Conservation (phyloP, 35 echinoderm and acorn worm species). For the Hemicentrotus pulcherrimus region DNA sequence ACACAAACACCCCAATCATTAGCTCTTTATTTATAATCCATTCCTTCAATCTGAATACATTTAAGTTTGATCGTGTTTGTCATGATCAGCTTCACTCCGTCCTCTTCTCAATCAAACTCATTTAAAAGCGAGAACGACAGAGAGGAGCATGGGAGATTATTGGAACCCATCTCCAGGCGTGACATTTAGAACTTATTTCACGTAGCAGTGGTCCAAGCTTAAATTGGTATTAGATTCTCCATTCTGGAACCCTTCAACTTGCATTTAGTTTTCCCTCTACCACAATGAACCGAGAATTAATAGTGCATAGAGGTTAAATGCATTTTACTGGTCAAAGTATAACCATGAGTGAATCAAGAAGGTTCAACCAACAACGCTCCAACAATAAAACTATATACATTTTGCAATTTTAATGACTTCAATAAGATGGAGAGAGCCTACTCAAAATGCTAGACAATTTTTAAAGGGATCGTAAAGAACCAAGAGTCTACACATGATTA, state of each 20-base stretch:
- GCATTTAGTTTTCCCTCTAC: not conserved
- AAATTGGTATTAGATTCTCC: not conserved
- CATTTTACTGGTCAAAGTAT: no score
- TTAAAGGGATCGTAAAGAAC: no score
- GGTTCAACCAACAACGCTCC: no score
- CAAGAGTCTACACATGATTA: no score
- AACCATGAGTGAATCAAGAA: no score
- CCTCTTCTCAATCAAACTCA: not conserved
- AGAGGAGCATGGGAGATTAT: not conserved
- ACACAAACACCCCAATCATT: conserved; percentile 15
- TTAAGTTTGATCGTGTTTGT: conserved; percentile 3
- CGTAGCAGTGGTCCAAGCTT: not conserved
- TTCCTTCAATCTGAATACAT: not conserved
- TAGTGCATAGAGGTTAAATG: not conserved
- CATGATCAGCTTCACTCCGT: not conserved
- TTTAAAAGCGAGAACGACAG: not conserved
- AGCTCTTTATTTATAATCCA: not conserved
- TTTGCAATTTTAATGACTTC: no score
- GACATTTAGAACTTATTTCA: conserved; percentile 1
- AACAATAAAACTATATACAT: no score
- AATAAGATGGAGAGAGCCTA: no score
- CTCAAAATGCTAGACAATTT: no score
- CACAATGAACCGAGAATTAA: not conserved
- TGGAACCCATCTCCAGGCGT: not conserved
- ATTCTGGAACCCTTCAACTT: not conserved